Conservation (phyloP, 1,140 invertebrate species). For the Sminthurinus signatus region DNA sequence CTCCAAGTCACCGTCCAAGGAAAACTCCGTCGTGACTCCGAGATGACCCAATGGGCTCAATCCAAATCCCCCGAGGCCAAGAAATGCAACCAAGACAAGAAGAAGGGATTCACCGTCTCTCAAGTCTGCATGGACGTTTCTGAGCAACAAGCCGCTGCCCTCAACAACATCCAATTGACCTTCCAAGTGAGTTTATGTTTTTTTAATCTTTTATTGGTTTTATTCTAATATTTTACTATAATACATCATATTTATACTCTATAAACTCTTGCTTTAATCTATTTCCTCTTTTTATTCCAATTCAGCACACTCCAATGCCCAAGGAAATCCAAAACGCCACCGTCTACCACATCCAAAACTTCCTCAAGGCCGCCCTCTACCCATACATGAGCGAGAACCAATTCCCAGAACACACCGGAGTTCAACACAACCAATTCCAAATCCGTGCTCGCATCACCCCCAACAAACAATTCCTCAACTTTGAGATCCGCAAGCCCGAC, state of each 20-base stretch:
- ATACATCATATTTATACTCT: too few relatives aligned
- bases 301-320: constrained; percentile 22
- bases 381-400: constrained; percentile 24
- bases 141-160: constrained; percentile 31
- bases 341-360: constrained; percentile 7
- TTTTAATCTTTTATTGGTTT: not conserved
- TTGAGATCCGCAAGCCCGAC: constrained; percentile 19
- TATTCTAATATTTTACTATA: not conserved
- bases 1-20: constrained; percentile 21
- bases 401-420: constrained; percentile 8
- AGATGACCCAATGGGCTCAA: constrained; percentile 37
- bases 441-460: constrained; percentile 19
- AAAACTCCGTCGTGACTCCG: constrained; percentile 21
- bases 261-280: too few relatives aligned
- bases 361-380: constrained; percentile 4
- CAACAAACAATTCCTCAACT: constrained; percentile 26
- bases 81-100: constrained; percentile 28
- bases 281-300: not conserved
- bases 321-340: constrained; percentile 14
- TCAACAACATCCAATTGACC: constrained; percentile 22
- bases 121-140: constrained; percentile 27
- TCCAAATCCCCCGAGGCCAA: constrained; percentile 34
- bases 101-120: constrained; percentile 33
- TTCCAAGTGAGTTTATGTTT: constrained; percentile 16
- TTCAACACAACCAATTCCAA: not conserved